These are phyloP conservation scores for Ametastegia equiseti DNA, from an alignment of 2,888 invertebrate species.

Conservation along the genomic window DNA sequence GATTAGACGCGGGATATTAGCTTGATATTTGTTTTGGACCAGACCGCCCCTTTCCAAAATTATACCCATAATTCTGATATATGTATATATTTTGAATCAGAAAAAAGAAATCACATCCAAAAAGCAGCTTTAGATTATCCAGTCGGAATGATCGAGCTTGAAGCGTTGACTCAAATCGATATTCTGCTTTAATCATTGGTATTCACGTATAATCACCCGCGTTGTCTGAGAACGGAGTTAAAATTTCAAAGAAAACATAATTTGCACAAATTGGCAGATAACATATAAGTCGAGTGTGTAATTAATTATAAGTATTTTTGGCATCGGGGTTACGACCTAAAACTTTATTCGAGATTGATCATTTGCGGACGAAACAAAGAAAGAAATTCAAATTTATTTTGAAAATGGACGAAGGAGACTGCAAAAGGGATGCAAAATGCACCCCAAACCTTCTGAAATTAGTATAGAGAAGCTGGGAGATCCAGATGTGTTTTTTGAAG, in stretches of 20 bases:
- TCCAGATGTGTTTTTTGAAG: conserved; percentile 14
- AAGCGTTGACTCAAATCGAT: too few relatives aligned
- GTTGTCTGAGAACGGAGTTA: too few relatives aligned
- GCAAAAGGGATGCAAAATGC: background rate
- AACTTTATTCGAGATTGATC: background rate
- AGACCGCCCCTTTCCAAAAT: background rate
- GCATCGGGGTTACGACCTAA: too few relatives aligned
- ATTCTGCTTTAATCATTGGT: too few relatives aligned
- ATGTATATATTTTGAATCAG: background rate
- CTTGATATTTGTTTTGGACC: conserved; percentile 34
- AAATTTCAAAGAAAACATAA: too few relatives aligned
- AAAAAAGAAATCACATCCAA: background rate
- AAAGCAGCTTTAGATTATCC: background rate
- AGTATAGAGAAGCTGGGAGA: background rate
- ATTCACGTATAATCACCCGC: too few relatives aligned
- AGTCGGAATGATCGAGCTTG: too few relatives aligned
- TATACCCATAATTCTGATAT: background rate
- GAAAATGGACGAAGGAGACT: too few relatives aligned
- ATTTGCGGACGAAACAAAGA: background rate
- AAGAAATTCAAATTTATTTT: too few relatives aligned
- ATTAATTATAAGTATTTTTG: too few relatives aligned
- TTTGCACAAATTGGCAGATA: too few relatives aligned
- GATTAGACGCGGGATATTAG: conserved; percentile 39
- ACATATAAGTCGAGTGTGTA: too few relatives aligned
- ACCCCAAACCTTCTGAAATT: background rate